Conservation (phyloP, 1,140 invertebrate species). For the Agrypnia vestita region DNA sequence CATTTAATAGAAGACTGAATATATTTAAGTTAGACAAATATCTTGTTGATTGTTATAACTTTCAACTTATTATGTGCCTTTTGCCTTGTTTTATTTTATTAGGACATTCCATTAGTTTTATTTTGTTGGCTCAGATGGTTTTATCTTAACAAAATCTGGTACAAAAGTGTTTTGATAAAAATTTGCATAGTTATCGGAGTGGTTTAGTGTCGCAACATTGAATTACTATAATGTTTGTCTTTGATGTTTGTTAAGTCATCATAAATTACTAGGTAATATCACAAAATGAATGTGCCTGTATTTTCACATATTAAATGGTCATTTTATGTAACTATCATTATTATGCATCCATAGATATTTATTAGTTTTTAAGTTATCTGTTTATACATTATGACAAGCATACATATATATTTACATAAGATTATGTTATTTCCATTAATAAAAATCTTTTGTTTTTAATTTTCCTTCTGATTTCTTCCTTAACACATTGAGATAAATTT, state of each 20-base stretch:
- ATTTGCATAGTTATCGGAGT: constrained; percentile 46
- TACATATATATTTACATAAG: constrained; percentile 61
- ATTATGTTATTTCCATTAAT: constrained; percentile 61
- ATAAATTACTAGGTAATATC: constrained; percentile 53
- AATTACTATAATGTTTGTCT: constrained; percentile 57
- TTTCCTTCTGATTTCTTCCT: neutral
- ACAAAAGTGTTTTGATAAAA: constrained; percentile 46
- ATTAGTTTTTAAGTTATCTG: constrained; percentile 61
- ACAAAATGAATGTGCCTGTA: constrained; percentile 60
- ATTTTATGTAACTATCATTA: constrained; percentile 52
- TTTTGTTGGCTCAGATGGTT: constrained; percentile 48
- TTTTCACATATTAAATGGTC: constrained; percentile 59
- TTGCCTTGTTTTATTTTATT: constrained; percentile 54
- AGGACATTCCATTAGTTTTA: constrained; percentile 61
- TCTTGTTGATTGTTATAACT: constrained; percentile 53
- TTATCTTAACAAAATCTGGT: constrained; percentile 36
- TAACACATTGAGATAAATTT: no score
- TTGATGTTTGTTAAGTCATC: constrained; percentile 59
- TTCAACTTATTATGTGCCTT: constrained; percentile 59
- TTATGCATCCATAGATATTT: constrained; percentile 61
- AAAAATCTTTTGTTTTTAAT: constrained; percentile 61
- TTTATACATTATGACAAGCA: constrained; percentile 59
- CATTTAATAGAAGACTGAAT: constrained; percentile 59
- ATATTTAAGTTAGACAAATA: constrained; percentile 60
- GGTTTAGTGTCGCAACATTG: constrained; percentile 55